A percentile compares a stretch with the other conserved stretches of the same genome.
Evolutionary conservation across 2,888 invertebrate species (phyloP).

Genomic region (Chalcosyrphus nemorum): DNA sequence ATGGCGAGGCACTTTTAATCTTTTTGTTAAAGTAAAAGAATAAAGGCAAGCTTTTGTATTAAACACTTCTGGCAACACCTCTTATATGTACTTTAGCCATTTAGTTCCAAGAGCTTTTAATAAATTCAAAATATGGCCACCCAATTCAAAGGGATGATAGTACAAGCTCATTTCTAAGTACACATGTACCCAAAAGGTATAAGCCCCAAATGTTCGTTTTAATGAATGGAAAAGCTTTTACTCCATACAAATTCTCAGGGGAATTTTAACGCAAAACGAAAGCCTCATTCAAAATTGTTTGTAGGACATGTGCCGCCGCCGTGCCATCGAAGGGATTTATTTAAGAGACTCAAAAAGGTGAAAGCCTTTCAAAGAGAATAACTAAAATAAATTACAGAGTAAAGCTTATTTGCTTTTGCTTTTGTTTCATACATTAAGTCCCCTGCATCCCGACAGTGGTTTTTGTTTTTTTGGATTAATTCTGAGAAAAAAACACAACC

Average conservation of each 20-base stretch:
- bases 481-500: neutral
- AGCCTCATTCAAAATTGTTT: slow-evolving; percentile 19
- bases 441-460: neutral
- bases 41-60: too few species aligned
- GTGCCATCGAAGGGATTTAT: neutral
- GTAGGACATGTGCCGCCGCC: slow-evolving; percentile 25
- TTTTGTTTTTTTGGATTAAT: neutral
- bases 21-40: too few species aligned
- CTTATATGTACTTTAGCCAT: neutral
- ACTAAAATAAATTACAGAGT: neutral
- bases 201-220: slow-evolving; percentile 15
- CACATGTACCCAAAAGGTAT: slow-evolving; percentile 43
- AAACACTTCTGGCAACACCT: slow-evolving; percentile 3
- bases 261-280: slow-evolving; percentile 11
- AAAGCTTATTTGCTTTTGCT: neutral
- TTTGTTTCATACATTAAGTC: neutral
- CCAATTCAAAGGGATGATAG: slow-evolving; percentile 5
- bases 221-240: slow-evolving; percentile 65
- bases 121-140: neutral
- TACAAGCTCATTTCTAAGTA: slow-evolving; percentile 17
- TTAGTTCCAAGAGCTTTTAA: slow-evolving; percentile 5
- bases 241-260: slow-evolving; percentile 35
- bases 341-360: too few species aligned
- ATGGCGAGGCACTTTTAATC: too few species aligned
- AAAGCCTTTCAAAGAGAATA: neutral